These are phyloP conservation scores for Dexiosoma caninum DNA, from an alignment of 2,888 invertebrate species.

Conservation along the genomic window DNA sequence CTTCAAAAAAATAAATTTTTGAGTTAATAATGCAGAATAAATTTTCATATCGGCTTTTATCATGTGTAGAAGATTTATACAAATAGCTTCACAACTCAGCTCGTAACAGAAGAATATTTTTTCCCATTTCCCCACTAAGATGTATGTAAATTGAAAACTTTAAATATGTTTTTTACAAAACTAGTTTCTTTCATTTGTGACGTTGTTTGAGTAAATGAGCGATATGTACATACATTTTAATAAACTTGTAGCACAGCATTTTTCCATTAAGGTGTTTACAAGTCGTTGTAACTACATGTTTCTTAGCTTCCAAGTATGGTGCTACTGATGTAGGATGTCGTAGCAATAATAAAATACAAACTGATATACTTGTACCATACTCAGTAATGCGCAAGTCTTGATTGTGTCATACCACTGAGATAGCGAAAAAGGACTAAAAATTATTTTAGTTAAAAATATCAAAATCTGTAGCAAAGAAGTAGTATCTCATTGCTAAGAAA, in stretches of 20 bases:
- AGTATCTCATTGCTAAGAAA: not conserved
- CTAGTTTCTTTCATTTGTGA: too few species aligned
- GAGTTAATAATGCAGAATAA: too few species aligned
- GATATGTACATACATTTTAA: not conserved
- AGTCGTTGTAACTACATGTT: not conserved
- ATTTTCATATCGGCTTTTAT: too few species aligned
- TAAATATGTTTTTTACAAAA: too few species aligned
- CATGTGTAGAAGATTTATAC: too few species aligned
- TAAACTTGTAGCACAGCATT: not conserved
- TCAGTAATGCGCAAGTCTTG: slow-evolving; percentile 70
- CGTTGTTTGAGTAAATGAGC: too few species aligned
- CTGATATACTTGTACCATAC: not conserved
- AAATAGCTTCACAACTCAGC: too few species aligned
- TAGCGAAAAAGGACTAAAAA: slow-evolving; percentile 32
- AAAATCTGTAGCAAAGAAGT: slow-evolving; percentile 46
- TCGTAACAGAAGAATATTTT: too few species aligned
- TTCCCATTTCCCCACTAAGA: too few species aligned
- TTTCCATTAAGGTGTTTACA: not conserved
- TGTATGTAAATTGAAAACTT: too few species aligned
- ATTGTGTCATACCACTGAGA: slow-evolving; percentile 72
- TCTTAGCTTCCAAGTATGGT: not conserved
- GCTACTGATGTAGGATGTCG: slow-evolving; percentile 9
- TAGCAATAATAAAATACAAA: slow-evolving; percentile 16
- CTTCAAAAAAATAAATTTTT: too few species aligned
- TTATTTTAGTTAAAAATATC: slow-evolving; percentile 44